phyloP scores from a whole-genome alignment of 64 coral and sea anemone species.

The Stylophora pistillata region DNA sequence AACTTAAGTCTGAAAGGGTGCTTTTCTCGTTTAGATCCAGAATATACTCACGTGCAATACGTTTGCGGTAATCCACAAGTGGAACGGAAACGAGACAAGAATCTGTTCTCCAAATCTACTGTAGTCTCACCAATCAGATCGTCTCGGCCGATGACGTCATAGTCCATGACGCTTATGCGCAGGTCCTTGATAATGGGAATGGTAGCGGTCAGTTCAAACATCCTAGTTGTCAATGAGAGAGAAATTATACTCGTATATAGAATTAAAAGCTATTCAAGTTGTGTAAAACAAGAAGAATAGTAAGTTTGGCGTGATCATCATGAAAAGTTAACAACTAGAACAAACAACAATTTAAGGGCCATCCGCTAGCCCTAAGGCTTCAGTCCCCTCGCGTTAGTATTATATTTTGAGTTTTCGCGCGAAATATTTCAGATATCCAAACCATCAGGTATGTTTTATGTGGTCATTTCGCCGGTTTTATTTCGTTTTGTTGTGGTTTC shows the following conservation, averaged over 20 bases:
- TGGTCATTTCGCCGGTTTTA: no score
- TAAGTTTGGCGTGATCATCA: background rate
- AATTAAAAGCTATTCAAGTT: no score
- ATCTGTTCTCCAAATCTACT: slow-evolving; percentile 95
- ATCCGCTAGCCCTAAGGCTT: no score
- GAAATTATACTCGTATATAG: background rate
- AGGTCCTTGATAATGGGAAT: slow-evolving; percentile 95
- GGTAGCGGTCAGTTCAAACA: slow-evolving; percentile 91
- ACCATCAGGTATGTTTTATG: no score
- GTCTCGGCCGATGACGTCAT: slow-evolving; percentile 89
- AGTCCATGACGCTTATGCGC: slow-evolving; percentile 88
- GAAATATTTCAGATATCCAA: no score
- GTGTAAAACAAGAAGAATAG: background rate
- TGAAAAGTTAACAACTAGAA: no score
- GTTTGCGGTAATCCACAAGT: slow-evolving; percentile 89
- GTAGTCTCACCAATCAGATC: slow-evolving; percentile 93
- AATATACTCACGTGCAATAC: slow-evolving; percentile 89
- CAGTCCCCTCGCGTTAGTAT: no score
- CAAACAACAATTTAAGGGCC: no score
- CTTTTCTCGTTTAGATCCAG: no score
- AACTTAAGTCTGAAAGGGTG: no score
- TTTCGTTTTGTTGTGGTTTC: no score
- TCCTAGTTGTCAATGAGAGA: slow-evolving; percentile 40
- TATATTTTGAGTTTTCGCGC: no score
- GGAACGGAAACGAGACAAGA: slow-evolving; percentile 81